These are phyloP conservation scores for Psilanteris sp. DNA, from an alignment of 1,140 invertebrate genomes.

Conservation along the genomic window DNA sequence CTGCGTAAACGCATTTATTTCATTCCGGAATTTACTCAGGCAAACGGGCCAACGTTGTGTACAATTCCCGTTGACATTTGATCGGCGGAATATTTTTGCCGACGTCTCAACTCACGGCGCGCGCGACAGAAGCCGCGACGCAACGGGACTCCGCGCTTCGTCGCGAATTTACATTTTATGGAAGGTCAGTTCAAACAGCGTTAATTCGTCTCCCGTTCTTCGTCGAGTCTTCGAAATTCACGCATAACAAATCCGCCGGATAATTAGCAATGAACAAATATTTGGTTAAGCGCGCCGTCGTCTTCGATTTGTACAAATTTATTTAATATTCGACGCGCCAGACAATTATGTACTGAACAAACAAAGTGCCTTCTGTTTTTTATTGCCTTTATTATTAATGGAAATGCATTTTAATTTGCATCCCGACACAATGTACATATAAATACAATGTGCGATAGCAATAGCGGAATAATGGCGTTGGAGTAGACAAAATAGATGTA, in stretches of 20 bases:
- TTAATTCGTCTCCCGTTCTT: not conserved
- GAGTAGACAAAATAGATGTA: too few species aligned
- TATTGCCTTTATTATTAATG: too few species aligned
- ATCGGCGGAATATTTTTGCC: not conserved
- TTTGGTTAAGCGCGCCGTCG: conserved; percentile 19
- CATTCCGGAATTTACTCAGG: conserved; percentile 5
- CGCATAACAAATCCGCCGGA: conserved; percentile 8
- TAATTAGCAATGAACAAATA: conserved; percentile 35
- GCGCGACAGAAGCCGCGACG: not conserved
- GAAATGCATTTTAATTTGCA: too few species aligned
- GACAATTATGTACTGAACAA: conserved; percentile 16
- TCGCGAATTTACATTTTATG: conserved; percentile 26
- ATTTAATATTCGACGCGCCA: conserved; percentile 30
- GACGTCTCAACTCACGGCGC: not conserved
- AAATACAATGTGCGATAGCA: too few species aligned
- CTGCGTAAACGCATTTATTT: conserved; percentile 44
- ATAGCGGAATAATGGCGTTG: too few species aligned
- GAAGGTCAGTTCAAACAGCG: conserved; percentile 26
- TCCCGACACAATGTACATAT: too few species aligned
- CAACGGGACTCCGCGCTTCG: conserved; percentile 9
- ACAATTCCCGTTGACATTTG: conserved; percentile 8
- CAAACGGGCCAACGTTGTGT: conserved; percentile 14
- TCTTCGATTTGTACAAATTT: conserved; percentile 35
- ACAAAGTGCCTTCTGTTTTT: too few species aligned
- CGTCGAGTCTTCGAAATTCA: not conserved